Evolutionary conservation across 2,113 vertebrate species (phyloP).

Genomic region (Zosterops borbonicus): DNA sequence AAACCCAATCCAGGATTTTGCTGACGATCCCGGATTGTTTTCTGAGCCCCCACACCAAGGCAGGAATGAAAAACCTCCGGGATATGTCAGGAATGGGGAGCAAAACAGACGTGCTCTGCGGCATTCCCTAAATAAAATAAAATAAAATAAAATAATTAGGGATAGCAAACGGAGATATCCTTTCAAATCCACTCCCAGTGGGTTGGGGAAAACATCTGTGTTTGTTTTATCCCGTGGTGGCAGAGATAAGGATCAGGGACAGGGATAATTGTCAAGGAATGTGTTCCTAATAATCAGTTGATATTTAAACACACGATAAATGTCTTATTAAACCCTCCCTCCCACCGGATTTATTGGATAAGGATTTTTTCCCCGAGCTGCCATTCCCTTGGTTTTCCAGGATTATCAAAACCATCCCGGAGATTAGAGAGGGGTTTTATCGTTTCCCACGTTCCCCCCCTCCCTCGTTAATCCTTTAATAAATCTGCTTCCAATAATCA

Average conservation of each 20-base stretch:
- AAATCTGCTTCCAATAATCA: conserved; percentile 39
- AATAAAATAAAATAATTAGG: not conserved
- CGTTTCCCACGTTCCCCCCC: not conserved
- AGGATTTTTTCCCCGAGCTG: not conserved
- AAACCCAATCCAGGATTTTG: not conserved
- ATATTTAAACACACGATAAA: conserved; percentile 17
- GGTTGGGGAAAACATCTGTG: conserved; percentile 20
- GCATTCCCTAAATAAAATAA: not conserved
- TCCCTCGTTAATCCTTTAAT: not conserved
- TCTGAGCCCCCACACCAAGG: not conserved
- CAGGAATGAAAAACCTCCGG: conserved; percentile 47
- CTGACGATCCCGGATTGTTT: not conserved
- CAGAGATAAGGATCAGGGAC: conserved; percentile 44
- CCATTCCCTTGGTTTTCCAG: not conserved
- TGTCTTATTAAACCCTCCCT: conserved; percentile 16
- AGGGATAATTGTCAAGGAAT: conserved; percentile 33
- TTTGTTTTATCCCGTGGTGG: conserved; percentile 15
- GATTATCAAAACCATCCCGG: conserved; percentile 12
- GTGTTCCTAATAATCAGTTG: conserved; percentile 47
- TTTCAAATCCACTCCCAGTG: not conserved
- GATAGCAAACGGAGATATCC: not conserved
- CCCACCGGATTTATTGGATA: not conserved
- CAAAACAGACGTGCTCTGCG: not conserved
- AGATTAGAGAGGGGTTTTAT: conserved; percentile 6
- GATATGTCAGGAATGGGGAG: conserved; percentile 57